Conservation (phyloP, 2,113 vertebrate species). For the Coracopsis vasa region DNA sequence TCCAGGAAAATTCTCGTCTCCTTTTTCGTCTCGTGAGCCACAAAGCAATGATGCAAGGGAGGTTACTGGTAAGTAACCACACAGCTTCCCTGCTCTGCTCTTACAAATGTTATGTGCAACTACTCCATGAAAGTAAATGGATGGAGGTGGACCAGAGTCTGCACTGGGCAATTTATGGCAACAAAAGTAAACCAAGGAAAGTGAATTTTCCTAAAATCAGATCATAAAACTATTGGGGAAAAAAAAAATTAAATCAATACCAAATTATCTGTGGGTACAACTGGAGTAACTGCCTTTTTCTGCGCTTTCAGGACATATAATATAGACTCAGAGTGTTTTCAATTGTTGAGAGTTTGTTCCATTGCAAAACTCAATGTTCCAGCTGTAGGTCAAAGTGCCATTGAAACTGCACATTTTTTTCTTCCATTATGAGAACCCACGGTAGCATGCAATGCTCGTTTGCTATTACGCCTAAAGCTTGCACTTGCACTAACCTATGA, state of each 20-base stretch:
- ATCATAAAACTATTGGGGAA: neutral
- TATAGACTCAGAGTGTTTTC: slow-evolving; percentile 23
- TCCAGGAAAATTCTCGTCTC: slow-evolving; percentile 16
- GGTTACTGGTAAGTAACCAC: slow-evolving; percentile 15
- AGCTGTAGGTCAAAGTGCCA: slow-evolving; percentile 50
- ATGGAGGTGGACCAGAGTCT: slow-evolving; percentile 49
- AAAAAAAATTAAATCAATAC: neutral
- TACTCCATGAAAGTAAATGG: neutral
- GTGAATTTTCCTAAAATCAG: neutral
- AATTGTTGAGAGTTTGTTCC: neutral
- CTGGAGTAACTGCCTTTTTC: slow-evolving; percentile 10
- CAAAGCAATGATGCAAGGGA: slow-evolving; percentile 38
- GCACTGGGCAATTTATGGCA: slow-evolving; percentile 7
- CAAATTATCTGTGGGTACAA: slow-evolving; percentile 1
- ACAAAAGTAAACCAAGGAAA: slow-evolving; percentile 22
- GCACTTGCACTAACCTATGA: neutral
- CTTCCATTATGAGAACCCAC: neutral
- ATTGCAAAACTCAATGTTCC: slow-evolving; percentile 46
- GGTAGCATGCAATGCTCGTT: neutral
- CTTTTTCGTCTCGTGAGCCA: slow-evolving; percentile 41
- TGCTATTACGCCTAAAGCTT: neutral
- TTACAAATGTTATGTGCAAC: neutral
- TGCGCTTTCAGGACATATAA: neutral
- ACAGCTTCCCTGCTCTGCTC: slow-evolving; percentile 3
- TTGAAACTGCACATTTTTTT: slow-evolving; percentile 50